Conservation (phyloP, 2,113 vertebrate species). For the Drymodes brunneopygia region DNA sequence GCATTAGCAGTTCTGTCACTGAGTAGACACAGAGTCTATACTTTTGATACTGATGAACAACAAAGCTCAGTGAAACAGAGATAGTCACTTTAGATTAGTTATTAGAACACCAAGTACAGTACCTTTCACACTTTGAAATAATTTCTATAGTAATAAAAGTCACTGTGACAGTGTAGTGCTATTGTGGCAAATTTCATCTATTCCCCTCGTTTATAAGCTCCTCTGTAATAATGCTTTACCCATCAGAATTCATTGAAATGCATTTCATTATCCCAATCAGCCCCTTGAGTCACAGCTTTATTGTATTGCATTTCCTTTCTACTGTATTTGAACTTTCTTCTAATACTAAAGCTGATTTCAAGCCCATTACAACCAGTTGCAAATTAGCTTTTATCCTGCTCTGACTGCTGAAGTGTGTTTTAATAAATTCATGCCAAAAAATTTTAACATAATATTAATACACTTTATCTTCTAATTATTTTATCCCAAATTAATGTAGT, state of each 20-base stretch:
- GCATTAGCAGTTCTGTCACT: background rate
- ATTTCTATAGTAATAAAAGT: conserved; percentile 31
- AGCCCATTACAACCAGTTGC: conserved; percentile 47
- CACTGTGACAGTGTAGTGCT: background rate
- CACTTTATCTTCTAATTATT: conserved; percentile 58
- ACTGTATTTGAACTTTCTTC: conserved; percentile 57
- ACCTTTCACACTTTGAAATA: background rate
- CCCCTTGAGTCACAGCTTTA: conserved; percentile 53
- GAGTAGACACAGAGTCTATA: background rate
- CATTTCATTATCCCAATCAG: conserved; percentile 65
- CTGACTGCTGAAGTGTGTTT: conserved; percentile 48
- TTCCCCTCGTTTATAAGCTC: conserved; percentile 30
- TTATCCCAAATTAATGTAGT: conserved; percentile 42
- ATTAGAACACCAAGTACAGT: background rate
- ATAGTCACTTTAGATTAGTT: background rate
- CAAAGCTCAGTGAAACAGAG: background rate
- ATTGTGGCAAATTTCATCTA: conserved; percentile 27
- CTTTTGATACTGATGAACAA: background rate
- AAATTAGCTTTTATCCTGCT: conserved; percentile 62
- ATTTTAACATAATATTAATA: conserved; percentile 47
- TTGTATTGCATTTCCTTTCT: conserved; percentile 59
- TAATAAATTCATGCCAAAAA: conserved; percentile 63
- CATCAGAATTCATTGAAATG: conserved; percentile 56
- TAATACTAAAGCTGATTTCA: conserved; percentile 52
- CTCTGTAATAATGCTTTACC: conserved; percentile 50